phyloP scores from a whole-genome alignment of 2,888 invertebrate species.

The Byasa hedistus region DNA sequence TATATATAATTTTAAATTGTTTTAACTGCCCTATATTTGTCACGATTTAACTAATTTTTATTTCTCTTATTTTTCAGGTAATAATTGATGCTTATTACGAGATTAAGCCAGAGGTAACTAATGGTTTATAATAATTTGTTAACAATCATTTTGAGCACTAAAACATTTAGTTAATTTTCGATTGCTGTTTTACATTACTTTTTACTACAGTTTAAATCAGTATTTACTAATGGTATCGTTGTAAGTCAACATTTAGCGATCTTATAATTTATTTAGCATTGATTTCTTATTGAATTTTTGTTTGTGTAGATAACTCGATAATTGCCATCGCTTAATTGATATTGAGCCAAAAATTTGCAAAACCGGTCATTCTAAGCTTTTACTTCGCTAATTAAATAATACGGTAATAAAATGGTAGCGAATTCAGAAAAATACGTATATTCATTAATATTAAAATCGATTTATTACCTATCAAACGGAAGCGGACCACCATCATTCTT shows the following conservation, averaged over 20 bases:
- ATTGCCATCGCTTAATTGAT: too few species aligned
- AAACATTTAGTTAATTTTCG: not conserved
- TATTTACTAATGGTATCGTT: not conserved
- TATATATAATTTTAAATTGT: not conserved
- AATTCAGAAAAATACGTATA: not conserved
- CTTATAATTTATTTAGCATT: too few species aligned
- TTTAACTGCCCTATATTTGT: not conserved
- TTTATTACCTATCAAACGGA: constrained; percentile 2
- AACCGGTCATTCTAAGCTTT: too few species aligned
- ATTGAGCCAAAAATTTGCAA: too few species aligned
- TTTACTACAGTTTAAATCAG: not conserved
- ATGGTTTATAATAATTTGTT: not conserved
- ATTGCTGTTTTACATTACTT: not conserved
- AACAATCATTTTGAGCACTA: not conserved
- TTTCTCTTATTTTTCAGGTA: constrained; percentile 22
- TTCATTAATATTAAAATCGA: not conserved
- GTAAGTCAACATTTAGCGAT: too few species aligned
- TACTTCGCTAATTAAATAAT: not conserved
- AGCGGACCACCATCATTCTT: constrained; percentile 29
- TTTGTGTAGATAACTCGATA: too few species aligned
- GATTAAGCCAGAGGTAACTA: not conserved
- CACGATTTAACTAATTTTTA: constrained; percentile 1
- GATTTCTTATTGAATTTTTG: too few species aligned
- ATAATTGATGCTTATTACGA: not conserved
- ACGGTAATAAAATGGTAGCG: not conserved